Base-by-base conservation (phyloP, 2,113 vertebrate species). In the Phainopepla nitens region DNA sequence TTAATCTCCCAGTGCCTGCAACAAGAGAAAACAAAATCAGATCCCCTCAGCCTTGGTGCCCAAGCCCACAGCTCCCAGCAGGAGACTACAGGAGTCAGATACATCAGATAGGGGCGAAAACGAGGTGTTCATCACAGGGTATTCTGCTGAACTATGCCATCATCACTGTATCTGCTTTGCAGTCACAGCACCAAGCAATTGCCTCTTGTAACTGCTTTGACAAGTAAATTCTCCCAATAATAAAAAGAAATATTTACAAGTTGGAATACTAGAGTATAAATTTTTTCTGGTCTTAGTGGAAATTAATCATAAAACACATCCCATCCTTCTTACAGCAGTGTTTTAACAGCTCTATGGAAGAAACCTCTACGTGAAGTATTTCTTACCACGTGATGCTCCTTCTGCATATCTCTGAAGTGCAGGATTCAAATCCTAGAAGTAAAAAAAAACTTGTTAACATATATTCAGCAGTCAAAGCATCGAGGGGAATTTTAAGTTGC, bases 61-160 rank as follows among this genome's bases (percentile, higher is more conserved):
- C 41, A 56, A 56, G 31, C 9, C n/a, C 25, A 44, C 4, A 57
- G 7, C 12, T 39, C 14, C 56, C 1, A 10, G 0, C 27, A 51
- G 60, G 10, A 27, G 20, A 25, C 11, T 13, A 23, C 28, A 44
- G 28, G 27, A 82, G 36, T 2, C 19, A 95, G 96, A 97, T 68
- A 97, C 97, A 93, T 98, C 97, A 98, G 96, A 97, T 66, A 97
- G 77, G 83, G 78, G 94, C 88, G 82, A 94, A 96, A 28, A 45
- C 90, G 45, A 69, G 2, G 28, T 35, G 10, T 25, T 98, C 97
- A 13, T 97, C 97, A 97, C 15, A 60, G 47, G 5, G 41, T 11
- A 24, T 49, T 97, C 97, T 96, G 97, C 79, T 97, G 97, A 98
- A 98, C 97, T 97, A 98, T 98, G 97, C 89, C 62, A 60, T 95